Evolutionary conservation across 1,140 invertebrate genomes (phyloP).

Genomic region (Ceratosolen fusciceps): DNA sequence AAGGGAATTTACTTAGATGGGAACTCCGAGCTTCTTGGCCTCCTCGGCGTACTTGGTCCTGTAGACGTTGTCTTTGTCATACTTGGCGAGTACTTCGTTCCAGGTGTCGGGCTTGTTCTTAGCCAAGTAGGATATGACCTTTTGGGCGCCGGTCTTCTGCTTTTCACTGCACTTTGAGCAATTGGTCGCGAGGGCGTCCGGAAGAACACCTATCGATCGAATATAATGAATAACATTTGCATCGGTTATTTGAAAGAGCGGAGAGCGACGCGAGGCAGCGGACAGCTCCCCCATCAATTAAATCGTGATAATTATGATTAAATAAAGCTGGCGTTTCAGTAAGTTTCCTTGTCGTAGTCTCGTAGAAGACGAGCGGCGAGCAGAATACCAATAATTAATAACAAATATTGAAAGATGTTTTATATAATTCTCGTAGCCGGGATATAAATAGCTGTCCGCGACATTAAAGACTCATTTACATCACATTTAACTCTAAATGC

Average conservation of each 20-base stretch:
- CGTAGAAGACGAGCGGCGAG: too few species aligned
- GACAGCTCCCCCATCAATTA: too few species aligned
- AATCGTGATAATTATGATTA: too few species aligned
- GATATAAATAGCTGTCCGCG: too few species aligned
- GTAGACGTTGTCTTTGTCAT: conserved; percentile 75
- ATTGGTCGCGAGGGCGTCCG: conserved; percentile 76
- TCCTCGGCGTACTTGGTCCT: conserved; percentile 72
- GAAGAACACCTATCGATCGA: conserved; percentile 67
- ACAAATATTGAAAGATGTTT: too few species aligned
- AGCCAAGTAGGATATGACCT: conserved; percentile 72
- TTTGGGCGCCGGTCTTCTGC: conserved; percentile 72
- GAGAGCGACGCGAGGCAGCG: too few species aligned
- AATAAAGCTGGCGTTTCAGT: too few species aligned
- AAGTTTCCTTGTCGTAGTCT: too few species aligned
- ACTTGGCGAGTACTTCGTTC: conserved; percentile 74
- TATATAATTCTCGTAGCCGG: too few species aligned
- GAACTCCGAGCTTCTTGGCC: conserved; percentile 64
- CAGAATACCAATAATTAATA: too few species aligned
- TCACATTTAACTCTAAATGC: background rate
- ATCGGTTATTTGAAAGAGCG: too few species aligned
- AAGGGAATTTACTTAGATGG: conserved; percentile 45
- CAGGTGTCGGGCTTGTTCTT: conserved; percentile 75
- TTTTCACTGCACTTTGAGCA: conserved; percentile 76
- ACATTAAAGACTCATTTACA: background rate
- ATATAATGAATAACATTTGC: too few species aligned